Evolutionary conservation across 2,113 vertebrate species (phyloP).

Genomic region (Fukomys damarensis): DNA sequence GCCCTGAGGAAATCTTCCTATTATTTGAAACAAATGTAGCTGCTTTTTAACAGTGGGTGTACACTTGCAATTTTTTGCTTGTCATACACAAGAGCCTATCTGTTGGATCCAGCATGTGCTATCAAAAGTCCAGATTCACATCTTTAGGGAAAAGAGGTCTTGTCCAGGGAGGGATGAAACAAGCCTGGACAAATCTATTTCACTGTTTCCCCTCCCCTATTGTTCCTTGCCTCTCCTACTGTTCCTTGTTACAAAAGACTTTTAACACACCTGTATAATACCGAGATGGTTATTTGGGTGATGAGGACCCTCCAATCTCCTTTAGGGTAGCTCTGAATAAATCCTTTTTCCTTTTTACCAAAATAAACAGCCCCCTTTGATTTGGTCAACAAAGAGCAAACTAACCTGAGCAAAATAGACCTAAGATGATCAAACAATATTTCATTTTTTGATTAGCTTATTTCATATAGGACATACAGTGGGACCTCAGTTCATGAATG

Average conservation of each 20-base stretch:
- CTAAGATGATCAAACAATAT: not conserved
- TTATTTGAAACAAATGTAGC: not conserved
- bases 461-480: not conserved
- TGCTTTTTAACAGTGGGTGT: not conserved
- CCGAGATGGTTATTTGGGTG: not conserved
- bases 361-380: not conserved
- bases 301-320: not conserved
- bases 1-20: not conserved
- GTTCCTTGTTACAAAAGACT: not conserved
- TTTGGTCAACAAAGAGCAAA: not conserved
- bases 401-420: not conserved
- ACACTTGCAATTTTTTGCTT: not conserved
- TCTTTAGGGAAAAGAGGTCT: not conserved
- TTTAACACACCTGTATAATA: not conserved
- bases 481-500: not conserved
- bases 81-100: not conserved
- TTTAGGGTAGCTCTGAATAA: not conserved
- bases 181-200: not conserved
- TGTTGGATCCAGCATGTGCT: not conserved
- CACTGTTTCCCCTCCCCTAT: not conserved
- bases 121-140: not conserved
- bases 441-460: constrained; percentile 15
- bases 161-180: not conserved
- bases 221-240: not conserved
- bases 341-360: not conserved